Conservation (phyloP, 2,888 invertebrate genomes). For the Pinctada fucata region DNA sequence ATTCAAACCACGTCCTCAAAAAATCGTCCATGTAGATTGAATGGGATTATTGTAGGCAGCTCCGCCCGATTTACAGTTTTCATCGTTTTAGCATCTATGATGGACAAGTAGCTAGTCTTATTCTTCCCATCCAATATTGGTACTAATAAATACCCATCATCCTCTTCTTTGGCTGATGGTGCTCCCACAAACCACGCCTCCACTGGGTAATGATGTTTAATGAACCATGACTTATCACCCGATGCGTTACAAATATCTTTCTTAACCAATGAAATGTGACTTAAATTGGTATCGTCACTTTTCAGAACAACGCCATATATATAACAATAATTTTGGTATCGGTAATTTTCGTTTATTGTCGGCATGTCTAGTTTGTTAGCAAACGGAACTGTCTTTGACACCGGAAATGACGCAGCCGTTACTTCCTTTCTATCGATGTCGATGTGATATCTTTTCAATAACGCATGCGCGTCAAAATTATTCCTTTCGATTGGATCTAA, state of each 20-base stretch:
- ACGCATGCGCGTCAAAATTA: conserved; percentile 56
- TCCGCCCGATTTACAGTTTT: conserved; percentile 57
- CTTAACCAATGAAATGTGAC: conserved; percentile 67
- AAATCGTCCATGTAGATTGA: conserved; percentile 71
- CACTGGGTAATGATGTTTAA: conserved; percentile 61
- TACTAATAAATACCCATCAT: conserved; percentile 70
- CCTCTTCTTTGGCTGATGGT: conserved; percentile 61
- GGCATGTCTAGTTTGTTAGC: conserved; percentile 67
- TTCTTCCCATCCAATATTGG: conserved; percentile 65
- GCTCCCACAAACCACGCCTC: conserved; percentile 70
- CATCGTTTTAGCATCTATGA: conserved; percentile 68
- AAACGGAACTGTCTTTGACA: conserved; percentile 46
- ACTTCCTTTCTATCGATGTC: conserved; percentile 47
- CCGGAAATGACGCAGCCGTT: conserved; percentile 38
- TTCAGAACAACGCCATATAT: conserved; percentile 70
- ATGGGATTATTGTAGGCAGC: conserved; percentile 69
- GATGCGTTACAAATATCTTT: conserved; percentile 64
- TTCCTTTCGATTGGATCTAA: conserved; percentile 57
- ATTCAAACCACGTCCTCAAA: conserved; percentile 49
- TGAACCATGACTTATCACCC: conserved; percentile 57
- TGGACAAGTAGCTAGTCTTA: conserved; percentile 60
- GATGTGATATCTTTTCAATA: conserved; percentile 62
- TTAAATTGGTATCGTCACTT: conserved; percentile 57
- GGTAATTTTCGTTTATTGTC: conserved; percentile 68
- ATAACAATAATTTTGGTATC: conserved; percentile 64